Conservation (phyloP, 2,888 invertebrate species). For the Idaea dimidiata region DNA sequence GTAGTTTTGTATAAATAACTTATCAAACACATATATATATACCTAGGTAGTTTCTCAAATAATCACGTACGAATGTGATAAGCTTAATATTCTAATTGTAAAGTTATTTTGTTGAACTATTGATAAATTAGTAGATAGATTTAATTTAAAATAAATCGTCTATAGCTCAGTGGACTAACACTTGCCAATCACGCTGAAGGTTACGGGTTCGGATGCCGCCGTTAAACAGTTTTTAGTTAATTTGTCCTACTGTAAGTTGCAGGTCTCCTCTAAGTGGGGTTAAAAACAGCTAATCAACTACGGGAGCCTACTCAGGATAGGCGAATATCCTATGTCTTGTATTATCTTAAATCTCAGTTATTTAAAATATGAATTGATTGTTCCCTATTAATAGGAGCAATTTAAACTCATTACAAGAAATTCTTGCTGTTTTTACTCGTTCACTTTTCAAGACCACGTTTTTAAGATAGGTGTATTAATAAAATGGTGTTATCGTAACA, state of each 20-base stretch:
- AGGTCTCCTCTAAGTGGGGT: too few species aligned
- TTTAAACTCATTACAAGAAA: constrained; percentile 1
- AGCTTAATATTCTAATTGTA: not conserved
- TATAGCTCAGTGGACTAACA: too few species aligned
- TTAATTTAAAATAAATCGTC: too few species aligned
- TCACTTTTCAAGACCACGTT: not conserved
- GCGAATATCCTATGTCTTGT: too few species aligned
- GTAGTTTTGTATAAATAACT: not conserved
- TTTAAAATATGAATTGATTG: not conserved
- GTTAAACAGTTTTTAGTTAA: too few species aligned
- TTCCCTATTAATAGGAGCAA: not conserved
- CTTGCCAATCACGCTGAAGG: too few species aligned
- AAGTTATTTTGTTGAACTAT: not conserved
- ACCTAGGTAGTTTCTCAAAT: not conserved
- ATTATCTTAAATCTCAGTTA: too few species aligned
- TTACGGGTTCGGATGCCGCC: too few species aligned
- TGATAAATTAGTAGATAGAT: not conserved
- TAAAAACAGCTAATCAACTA: too few species aligned
- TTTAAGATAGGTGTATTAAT: not conserved
- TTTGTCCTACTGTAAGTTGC: too few species aligned
- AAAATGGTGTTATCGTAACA: not conserved
- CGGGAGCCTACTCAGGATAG: too few species aligned
- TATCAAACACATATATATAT: not conserved
- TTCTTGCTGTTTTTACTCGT: not conserved
- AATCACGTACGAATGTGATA: not conserved